Evolutionary conservation across 2,888 invertebrate genomes (phyloP), one percentile per base, ranked within the genome.

Genomic region (Lycocerus yunnanus): DNA sequence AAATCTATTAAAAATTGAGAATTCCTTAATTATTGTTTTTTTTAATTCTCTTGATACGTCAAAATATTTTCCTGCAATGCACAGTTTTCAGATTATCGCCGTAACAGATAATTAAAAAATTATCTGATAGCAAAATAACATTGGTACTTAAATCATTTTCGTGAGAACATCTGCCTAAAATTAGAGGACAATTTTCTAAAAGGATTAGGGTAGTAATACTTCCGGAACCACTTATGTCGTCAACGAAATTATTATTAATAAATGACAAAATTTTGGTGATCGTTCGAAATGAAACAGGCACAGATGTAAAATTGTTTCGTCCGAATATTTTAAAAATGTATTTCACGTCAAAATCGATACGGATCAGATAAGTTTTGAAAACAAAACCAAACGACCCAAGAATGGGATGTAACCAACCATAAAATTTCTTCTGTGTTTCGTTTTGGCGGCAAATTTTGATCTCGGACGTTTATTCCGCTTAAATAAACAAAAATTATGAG

Each of bases 381-480:
- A 81, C 80, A 80, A 81, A 81, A 78, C 78, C 78, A 73, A 77
- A 78, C 75, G 77, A 77, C 61, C 76, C 73, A 79, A 81, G 81
- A 82, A 83, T 80, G 80, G 74, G 72, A 77, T 76, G 78, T 80
- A 84, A 84, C 81, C 83, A 83, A 79, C 77, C 82, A 80, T 80
- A 75, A 78, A 78, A 78, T 79, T 80, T 80, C 79, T 76, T 76
- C 77, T 80, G 15, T 82, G 80, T 82, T 83, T 81, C 83, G 76
- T 76, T 78, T 77, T 74, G 78, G 79, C 81, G 81, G 83, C 74
- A 79, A 82, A 82, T 82, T 82, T 80, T 81, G 79, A 84, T 84
- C 81, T 81, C 78, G 77, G 79, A 68, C 84, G 83, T 85, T 86
- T 86, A 86, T 86, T 85, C 78, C 84, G 80, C 80, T 81, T 79